Evolutionary conservation across 2,797 vertebrate genomes (phyloP), one percentile per base, ranked within the genome.

Genomic region (Dromococcyx pavoninus): DNA sequence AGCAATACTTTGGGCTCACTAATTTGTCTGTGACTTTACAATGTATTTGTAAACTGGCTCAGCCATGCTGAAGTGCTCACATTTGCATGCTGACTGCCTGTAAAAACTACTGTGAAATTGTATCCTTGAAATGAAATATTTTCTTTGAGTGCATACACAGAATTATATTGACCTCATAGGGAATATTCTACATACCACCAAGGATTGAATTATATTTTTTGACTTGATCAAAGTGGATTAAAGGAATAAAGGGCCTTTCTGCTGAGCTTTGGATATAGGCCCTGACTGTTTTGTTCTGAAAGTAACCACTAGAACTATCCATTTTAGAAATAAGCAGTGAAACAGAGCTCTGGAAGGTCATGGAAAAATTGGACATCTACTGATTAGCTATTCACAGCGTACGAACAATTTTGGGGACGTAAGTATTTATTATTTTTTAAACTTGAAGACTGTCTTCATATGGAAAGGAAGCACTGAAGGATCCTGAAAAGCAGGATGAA

Each of bases 51-150:
- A 86, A 78, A 86, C 66, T 39, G 56, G 56, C 66, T 94, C 66
- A 77, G 62, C 73, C 8, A 2, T 86, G 58, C 79, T 86, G 41
- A 81, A 58, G 39, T 19, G 21, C 83, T 94, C 69, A 24, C 25
- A 75, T 39, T 73, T 89, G 24, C 0, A 0, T 56, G 43, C 85
- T 91, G 74, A 60, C 77, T 69, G 44, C 74, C 74, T 86, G 74
- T 53, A 57, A 23, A 70, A 93, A 79, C 77, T 39, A 79, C 91
- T 91, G 91, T 94, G 91, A 95, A 94, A 82, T 79, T 66, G 33
- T 33, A 54, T 54, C 17, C 41, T 67, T 64, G 60, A 37, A 73
- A 65, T 74, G 24, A 92, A 80, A 46, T 79, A 32, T n/a, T 76
- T 84, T 33, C 32, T 87, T 79, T 73, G 27, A 33, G 0, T 67